Percentiles rank a stretch among this genome's conserved stretches.
Conservation (phyloP, 2,113 vertebrate species). For the Anas platyrhynchos region DNA sequence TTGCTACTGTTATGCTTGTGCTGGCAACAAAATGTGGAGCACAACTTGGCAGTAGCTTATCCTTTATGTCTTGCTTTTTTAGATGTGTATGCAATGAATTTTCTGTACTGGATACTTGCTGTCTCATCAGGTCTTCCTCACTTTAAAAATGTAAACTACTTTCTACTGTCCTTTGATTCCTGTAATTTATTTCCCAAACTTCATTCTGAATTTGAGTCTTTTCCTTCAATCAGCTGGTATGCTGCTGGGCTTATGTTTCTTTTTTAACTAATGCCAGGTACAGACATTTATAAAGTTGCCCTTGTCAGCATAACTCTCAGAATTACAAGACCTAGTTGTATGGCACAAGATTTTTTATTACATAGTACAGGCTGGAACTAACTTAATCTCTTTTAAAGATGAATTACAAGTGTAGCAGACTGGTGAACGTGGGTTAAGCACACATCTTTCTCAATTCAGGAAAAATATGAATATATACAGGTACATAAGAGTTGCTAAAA, state of each 20-base stretch:
- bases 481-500: not conserved
- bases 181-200: slow-evolving; percentile 44
- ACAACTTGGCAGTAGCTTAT: not conserved
- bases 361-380: not conserved
- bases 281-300: not conserved
- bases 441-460: not conserved
- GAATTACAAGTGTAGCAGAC: not conserved
- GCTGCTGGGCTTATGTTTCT: not conserved
- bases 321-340: not conserved
- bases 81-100: not conserved
- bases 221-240: not conserved
- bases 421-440: not conserved
- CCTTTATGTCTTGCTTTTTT: not conserved
- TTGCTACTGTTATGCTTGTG: not conserved
- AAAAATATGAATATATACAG: not conserved
- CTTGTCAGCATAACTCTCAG: not conserved
- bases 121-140: slow-evolving; percentile 43
- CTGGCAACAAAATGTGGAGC: not conserved
- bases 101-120: slow-evolving; percentile 26
- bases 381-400: slow-evolving; percentile 21
- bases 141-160: slow-evolving; percentile 30
- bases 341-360: not conserved
- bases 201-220: slow-evolving; percentile 20
- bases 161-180: slow-evolving; percentile 3
- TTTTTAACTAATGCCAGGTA: slow-evolving; percentile 10